A percentile compares a stretch with the other conserved stretches of the same genome.
Conservation (phyloP, 1,140 invertebrate genomes). For the Trinorchestia longiramus region DNA sequence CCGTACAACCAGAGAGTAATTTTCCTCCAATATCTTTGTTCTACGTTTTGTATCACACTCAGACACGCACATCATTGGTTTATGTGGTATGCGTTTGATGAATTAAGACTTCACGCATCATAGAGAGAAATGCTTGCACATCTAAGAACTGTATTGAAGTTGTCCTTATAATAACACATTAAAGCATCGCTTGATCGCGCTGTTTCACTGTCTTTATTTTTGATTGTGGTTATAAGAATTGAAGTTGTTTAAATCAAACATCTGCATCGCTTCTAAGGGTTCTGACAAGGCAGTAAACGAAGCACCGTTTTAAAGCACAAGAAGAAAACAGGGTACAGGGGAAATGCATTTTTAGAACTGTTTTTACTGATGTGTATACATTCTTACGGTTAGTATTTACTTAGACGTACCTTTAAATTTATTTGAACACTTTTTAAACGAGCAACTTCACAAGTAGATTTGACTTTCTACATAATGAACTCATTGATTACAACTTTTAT, state of each 20-base stretch:
- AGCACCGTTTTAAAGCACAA: background rate
- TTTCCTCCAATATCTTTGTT: background rate
- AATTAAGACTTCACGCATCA: background rate
- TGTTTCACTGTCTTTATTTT: background rate
- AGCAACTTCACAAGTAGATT: too few relatives aligned
- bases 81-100: background rate
- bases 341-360: too few relatives aligned
- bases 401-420: too few relatives aligned
- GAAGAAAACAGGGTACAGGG: too few relatives aligned
- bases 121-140: background rate
- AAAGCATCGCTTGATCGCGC: background rate
- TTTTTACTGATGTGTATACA: too few relatives aligned
- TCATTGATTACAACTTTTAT: too few relatives aligned
- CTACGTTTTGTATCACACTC: background rate
- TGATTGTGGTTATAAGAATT: background rate
- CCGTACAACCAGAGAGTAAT: background rate
- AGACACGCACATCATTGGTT: background rate
- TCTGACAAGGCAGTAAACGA: background rate
- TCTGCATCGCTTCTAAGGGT: background rate
- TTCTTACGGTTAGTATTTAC: too few relatives aligned
- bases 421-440: too few relatives aligned
- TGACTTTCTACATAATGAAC: too few relatives aligned
- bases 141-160: background rate
- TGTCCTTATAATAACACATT: background rate
- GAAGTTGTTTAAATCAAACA: background rate